These are phyloP conservation scores for Tympanoctomys barrerae DNA, from an alignment of 2,797 vertebrate species.

Conservation along the genomic window DNA sequence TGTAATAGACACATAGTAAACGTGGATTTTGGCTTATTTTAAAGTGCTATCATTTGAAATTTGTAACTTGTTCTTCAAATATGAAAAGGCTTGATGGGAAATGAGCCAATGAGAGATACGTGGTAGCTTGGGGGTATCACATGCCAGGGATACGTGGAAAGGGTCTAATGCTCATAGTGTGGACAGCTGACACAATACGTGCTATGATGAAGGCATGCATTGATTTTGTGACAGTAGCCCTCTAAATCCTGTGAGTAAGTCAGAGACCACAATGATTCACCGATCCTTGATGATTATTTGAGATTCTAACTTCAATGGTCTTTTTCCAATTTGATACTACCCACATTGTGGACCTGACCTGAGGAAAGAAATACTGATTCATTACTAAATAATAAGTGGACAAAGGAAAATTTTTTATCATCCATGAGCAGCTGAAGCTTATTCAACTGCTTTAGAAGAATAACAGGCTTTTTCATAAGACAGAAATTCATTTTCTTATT, in stretches of 20 bases:
- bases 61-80: neutral
- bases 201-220: neutral
- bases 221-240: neutral
- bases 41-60: neutral
- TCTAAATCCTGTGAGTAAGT: neutral
- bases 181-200: too few species aligned
- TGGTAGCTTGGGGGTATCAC: neutral
- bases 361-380: neutral
- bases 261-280: neutral
- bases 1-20: neutral
- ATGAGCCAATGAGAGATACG: neutral
- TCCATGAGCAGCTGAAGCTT: neutral
- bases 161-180: neutral
- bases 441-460: neutral
- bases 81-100: neutral
- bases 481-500: neutral
- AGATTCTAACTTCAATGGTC: neutral
- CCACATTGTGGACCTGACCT: neutral
- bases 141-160: neutral
- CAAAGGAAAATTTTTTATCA: neutral
- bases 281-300: neutral
- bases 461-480: neutral
- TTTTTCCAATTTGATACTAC: neutral
- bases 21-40: constrained; percentile 1
- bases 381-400: neutral